These are phyloP conservation scores for Cyprinodon brontotheroides DNA, from an alignment of 2,113 vertebrate species.

Conservation along the genomic window DNA sequence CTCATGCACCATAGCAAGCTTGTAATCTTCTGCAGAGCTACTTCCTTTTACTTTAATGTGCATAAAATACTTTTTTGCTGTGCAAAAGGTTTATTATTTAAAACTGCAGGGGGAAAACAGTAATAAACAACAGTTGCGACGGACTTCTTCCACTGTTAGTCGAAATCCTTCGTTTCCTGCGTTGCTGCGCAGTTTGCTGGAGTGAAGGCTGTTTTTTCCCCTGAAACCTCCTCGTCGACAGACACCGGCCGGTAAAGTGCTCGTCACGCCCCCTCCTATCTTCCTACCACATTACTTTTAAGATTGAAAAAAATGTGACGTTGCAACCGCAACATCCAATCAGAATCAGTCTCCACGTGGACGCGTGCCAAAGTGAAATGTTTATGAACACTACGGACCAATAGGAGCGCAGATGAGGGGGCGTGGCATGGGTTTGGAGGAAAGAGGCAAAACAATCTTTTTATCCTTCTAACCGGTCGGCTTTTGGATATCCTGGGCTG, in stretches of 20 bases:
- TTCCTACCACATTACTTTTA: conserved; percentile 40
- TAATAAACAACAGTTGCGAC: not conserved
- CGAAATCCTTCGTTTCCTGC: not conserved
- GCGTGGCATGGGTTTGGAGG: conserved; percentile 76
- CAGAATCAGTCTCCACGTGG: conserved; percentile 53
- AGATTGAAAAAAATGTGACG: conserved; percentile 49
- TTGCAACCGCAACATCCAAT: conserved; percentile 64
- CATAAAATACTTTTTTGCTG: no score
- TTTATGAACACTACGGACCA: conserved; percentile 75
- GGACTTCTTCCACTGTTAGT: not conserved
- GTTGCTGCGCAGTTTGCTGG: conserved; percentile 45
- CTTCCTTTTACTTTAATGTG: not conserved
- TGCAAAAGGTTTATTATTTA: no score
- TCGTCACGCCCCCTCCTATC: conserved; percentile 64
- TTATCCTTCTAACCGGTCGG: conserved; percentile 75
- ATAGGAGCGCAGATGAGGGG: conserved; percentile 71
- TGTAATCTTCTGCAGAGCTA: not conserved
- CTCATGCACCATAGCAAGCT: not conserved
- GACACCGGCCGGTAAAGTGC: conserved; percentile 80
- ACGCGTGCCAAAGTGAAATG: conserved; percentile 79
- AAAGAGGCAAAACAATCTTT: conserved; percentile 84
- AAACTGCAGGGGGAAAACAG: no score
- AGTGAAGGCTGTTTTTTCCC: conserved; percentile 41
- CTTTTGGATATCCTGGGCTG: conserved; percentile 64
- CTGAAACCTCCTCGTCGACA: conserved; percentile 49